Percentiles rank a stretch among this genome's conserved stretches.
phyloP scores from a whole-genome alignment of 1,140 invertebrate genomes.

The Brachionus asplanchnoidis region DNA sequence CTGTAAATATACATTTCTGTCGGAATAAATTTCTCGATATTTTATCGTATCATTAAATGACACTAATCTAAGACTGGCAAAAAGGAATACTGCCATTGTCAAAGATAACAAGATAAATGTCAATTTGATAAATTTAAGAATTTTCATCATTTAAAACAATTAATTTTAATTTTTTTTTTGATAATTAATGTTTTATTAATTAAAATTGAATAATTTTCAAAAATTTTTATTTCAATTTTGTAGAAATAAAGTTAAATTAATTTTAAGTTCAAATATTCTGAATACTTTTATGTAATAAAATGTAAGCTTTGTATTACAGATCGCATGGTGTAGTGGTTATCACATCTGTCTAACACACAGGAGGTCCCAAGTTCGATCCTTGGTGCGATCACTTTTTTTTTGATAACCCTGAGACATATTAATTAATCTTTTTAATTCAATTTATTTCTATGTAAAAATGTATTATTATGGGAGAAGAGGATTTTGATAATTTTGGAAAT shows the following conservation, averaged over 20 bases:
- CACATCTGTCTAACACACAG: constrained; percentile 29
- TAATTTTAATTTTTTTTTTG: neutral
- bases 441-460: too few species aligned
- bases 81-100: neutral
- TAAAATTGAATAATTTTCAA: too few species aligned
- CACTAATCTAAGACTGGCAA: neutral
- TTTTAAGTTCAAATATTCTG: too few species aligned
- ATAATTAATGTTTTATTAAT: too few species aligned
- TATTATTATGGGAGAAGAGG: too few species aligned
- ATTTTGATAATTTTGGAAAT: too few species aligned
- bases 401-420: neutral
- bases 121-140: neutral
- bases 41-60: neutral
- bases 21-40: neutral
- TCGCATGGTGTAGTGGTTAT: constrained; percentile 32
- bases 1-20: neutral
- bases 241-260: too few species aligned
- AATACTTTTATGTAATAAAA: neutral
- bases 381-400: constrained; percentile 26
- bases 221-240: too few species aligned
- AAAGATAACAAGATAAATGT: neutral
- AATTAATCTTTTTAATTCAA: too few species aligned
- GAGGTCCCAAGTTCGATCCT: constrained; percentile 20
- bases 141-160: neutral
- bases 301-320: neutral